phyloP scores from a whole-genome alignment of 2,888 invertebrate species.

The Chouioia cunea region DNA sequence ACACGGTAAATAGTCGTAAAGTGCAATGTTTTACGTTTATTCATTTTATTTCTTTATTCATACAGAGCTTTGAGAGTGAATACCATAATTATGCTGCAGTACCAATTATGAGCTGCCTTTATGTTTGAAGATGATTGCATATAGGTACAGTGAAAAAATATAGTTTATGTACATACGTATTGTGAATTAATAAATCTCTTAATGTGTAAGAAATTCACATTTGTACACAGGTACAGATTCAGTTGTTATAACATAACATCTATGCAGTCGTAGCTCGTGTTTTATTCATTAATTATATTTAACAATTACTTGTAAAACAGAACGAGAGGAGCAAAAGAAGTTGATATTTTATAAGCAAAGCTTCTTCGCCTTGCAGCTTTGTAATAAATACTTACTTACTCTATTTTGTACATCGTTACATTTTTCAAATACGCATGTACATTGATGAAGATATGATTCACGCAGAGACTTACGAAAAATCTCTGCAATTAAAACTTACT shows the following conservation, averaged over 20 bases:
- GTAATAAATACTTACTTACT: conserved; percentile 33
- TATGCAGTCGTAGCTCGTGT: conserved; percentile 25
- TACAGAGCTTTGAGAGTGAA: conserved; percentile 20
- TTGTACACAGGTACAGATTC: conserved; percentile 42
- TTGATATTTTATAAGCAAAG: conserved; percentile 20
- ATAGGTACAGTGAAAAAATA: conserved; percentile 58
- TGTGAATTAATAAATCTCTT: conserved; percentile 35
- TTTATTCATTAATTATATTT: conserved; percentile 30
- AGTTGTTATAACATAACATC: conserved; percentile 33
- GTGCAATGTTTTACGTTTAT: conserved; percentile 4
- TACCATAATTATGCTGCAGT: conserved; percentile 34
- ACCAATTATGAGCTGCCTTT: conserved; percentile 24
- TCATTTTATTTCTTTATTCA: conserved; percentile 32
- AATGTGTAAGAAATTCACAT: conserved; percentile 31
- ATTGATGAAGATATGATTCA: conserved; percentile 36
- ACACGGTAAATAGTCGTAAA: not conserved
- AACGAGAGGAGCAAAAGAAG: conserved; percentile 22
- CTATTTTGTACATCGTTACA: conserved; percentile 52
- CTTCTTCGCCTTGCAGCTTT: conserved; percentile 29
- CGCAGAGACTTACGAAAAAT: conserved; percentile 29
- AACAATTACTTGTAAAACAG: conserved; percentile 33
- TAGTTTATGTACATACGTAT: conserved; percentile 52
- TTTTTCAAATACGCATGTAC: conserved; percentile 43
- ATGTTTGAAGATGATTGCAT: conserved; percentile 53
- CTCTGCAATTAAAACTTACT: conserved; percentile 40